phyloP scores from a whole-genome alignment of 2,888 invertebrate species.

The Tipula confusa region DNA sequence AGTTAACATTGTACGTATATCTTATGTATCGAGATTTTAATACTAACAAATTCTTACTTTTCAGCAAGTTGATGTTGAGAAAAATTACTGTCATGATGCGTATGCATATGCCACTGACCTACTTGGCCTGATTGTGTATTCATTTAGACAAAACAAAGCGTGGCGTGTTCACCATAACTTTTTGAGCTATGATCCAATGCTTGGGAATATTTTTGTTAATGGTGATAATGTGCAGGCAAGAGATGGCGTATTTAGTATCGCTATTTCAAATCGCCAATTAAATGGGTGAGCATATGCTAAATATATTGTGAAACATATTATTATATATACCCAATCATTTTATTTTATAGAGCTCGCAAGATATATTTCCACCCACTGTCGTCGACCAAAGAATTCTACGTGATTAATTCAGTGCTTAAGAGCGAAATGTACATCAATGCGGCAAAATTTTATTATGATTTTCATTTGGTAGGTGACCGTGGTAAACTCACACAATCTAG shows the following conservation, averaged over 20 bases:
- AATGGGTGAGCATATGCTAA: constrained; percentile 54
- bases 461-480: constrained; percentile 66
- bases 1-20: constrained; percentile 75
- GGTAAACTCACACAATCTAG: constrained; percentile 70
- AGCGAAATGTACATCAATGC: constrained; percentile 64
- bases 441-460: constrained; percentile 59
- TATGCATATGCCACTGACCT: constrained; percentile 75
- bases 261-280: constrained; percentile 80
- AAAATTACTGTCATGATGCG: constrained; percentile 59
- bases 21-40: too few relatives aligned
- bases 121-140: constrained; percentile 74
- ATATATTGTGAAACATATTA: constrained; percentile 36
- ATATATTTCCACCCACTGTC: constrained; percentile 80
- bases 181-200: constrained; percentile 58
- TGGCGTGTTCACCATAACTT: constrained; percentile 77
- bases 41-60: too few relatives aligned
- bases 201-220: too few relatives aligned
- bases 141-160: constrained; percentile 65
- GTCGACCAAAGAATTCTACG: constrained; percentile 74
- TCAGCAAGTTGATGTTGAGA: too few relatives aligned
- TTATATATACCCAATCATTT: constrained; percentile 59
- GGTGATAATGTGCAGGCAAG: too few relatives aligned
- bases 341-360: constrained; percentile 61
- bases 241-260: constrained; percentile 53
- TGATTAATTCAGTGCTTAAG: constrained; percentile 66